Conservation (phyloP, 2,888 invertebrate genomes). For the Phytoseiulus persimilis region DNA sequence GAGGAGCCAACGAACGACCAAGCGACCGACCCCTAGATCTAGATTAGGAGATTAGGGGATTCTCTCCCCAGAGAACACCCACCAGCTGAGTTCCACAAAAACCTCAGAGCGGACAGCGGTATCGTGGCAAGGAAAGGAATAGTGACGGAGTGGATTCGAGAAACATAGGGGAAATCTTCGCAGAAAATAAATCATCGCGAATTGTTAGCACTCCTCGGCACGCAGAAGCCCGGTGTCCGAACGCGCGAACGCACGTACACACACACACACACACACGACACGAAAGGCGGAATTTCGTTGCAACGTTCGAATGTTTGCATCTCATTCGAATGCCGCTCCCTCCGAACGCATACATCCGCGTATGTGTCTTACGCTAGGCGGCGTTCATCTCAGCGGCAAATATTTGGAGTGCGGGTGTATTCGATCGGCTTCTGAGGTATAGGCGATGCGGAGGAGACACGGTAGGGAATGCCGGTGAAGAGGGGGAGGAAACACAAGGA, state of each 20-base stretch:
- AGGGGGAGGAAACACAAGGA: background rate
- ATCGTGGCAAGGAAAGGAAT: background rate
- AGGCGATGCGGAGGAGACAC: background rate
- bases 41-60: background rate
- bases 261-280: background rate
- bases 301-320: background rate
- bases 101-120: background rate
- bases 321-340: background rate
- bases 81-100: slow-evolving; percentile 5
- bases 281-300: background rate
- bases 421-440: background rate
- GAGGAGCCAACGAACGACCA: background rate
- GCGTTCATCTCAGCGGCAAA: background rate
- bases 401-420: background rate
- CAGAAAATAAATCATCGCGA: background rate
- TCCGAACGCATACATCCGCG: background rate
- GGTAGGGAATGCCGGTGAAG: background rate
- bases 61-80: background rate
- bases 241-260: too few species aligned
- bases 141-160: background rate
- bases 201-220: background rate
- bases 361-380: background rate
- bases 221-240: background rate
- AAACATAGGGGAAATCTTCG: background rate
- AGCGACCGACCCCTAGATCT: background rate